These are phyloP conservation scores for Sinocyclocheilus rhinocerous DNA, from an alignment of 2,113 vertebrate species.

Conservation along the genomic window DNA sequence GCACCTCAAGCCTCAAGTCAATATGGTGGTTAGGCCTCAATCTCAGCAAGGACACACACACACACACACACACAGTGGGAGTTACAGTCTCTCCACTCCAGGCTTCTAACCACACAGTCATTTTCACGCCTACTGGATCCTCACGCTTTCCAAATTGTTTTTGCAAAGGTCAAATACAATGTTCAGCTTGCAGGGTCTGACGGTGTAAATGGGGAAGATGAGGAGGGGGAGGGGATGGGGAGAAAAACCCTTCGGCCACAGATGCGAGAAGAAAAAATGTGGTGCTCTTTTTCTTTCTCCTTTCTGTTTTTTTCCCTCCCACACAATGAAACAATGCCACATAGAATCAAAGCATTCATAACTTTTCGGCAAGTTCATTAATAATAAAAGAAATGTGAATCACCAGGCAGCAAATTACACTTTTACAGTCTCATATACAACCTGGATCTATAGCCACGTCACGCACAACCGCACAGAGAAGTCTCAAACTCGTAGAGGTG, in stretches of 20 bases:
- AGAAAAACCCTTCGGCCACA: slow-evolving; percentile 48
- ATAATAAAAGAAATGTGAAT: slow-evolving; percentile 21
- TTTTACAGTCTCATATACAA: slow-evolving; percentile 25
- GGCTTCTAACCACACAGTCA: slow-evolving; percentile 48
- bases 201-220: slow-evolving; percentile 52
- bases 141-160: slow-evolving; percentile 57
- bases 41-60: neutral
- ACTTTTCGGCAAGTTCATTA: slow-evolving; percentile 29
- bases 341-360: slow-evolving; percentile 19
- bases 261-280: neutral
- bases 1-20: slow-evolving; percentile 22
- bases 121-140: slow-evolving; percentile 51
- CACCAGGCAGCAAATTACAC: neutral
- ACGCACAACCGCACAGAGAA: neutral
- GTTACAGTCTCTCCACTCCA: slow-evolving; percentile 40
- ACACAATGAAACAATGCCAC: slow-evolving; percentile 13
- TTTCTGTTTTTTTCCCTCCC: neutral
- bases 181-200: slow-evolving; percentile 62
- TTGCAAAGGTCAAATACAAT: slow-evolving; percentile 69
- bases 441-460: neutral
- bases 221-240: slow-evolving; percentile 55
- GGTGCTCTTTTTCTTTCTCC: neutral
- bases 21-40: slow-evolving; percentile 21
- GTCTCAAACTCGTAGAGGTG: slow-evolving; percentile 29
- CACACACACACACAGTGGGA: slow-evolving; percentile 8